A percentile compares a stretch with the other conserved stretches of the same genome.
Evolutionary conservation across 2,113 vertebrate species (phyloP).

Genomic region (Eira barbara): DNA sequence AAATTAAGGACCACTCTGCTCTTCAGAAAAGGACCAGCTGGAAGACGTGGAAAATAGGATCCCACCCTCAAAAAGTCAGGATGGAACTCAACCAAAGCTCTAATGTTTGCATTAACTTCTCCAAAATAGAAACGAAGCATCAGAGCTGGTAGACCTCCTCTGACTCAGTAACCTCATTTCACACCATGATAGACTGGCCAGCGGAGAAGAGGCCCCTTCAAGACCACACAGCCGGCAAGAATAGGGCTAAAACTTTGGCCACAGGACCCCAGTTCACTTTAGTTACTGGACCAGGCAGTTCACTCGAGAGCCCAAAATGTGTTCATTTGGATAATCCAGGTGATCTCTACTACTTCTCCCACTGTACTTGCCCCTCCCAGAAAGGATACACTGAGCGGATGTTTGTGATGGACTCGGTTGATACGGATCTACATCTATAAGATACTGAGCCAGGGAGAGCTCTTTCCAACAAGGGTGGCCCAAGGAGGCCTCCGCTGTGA

Average conservation of each 20-base stretch:
- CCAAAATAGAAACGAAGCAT: neutral
- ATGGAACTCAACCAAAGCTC: neutral
- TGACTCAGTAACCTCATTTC: neutral
- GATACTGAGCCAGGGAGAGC: neutral
- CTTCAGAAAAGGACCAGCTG: neutral
- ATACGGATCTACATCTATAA: no score
- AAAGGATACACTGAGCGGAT: neutral
- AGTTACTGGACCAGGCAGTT: neutral
- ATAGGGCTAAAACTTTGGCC: neutral
- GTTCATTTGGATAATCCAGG: neutral
- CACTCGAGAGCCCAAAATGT: neutral
- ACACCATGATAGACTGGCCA: neutral
- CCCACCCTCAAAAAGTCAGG: neutral
- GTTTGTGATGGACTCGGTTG: neutral
- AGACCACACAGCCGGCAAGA: neutral
- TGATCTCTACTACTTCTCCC: neutral
- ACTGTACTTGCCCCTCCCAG: neutral
- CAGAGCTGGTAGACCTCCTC: neutral
- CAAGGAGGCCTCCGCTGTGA: neutral
- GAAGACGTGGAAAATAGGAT: neutral
- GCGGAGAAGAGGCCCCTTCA: neutral
- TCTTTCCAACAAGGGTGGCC: neutral
- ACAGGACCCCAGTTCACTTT: neutral
- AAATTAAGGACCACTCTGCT: neutral
- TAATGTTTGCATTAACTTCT: neutral